These are phyloP conservation scores for Meliscaeva auricollis DNA, from an alignment of 2,888 invertebrate genomes.

Conservation along the genomic window DNA sequence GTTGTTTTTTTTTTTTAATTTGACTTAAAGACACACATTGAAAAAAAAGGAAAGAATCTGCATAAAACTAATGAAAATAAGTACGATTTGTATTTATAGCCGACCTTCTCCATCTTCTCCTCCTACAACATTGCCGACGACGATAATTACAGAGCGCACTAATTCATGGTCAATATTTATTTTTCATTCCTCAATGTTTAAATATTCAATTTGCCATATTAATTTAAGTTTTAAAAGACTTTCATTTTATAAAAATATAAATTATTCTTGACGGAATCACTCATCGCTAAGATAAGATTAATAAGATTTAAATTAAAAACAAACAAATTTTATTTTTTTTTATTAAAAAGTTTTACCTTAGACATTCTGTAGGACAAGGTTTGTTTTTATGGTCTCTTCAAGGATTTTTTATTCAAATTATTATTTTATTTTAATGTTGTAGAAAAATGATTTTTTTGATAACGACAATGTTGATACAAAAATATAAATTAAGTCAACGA, in stretches of 20 bases:
- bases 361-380: too few species aligned
- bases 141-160: slow-evolving; percentile 10
- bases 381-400: too few species aligned
- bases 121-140: neutral
- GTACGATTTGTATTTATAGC: slow-evolving; percentile 16
- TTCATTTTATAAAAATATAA: neutral
- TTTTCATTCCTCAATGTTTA: slow-evolving; percentile 21
- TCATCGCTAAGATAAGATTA: neutral
- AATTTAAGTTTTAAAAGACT: neutral
- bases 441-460: too few species aligned
- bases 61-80: slow-evolving; percentile 35
- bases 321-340: too few species aligned
- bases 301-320: too few species aligned
- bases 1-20: slow-evolving; percentile 35
- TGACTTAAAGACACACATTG: slow-evolving; percentile 28
- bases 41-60: slow-evolving; percentile 22
- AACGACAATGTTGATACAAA: too few species aligned
- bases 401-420: too few species aligned
- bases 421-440: too few species aligned
- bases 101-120: slow-evolving; percentile 16
- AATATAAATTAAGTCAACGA: too few species aligned
- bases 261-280: neutral
- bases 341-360: too few species aligned
- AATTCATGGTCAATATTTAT: slow-evolving; percentile 70
- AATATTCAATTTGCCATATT: slow-evolving; percentile 4